These are phyloP conservation scores for Epizoanthus fatuus DNA, from an alignment of 92 coral and sea anemone genomes.

Conservation along the genomic window DNA sequence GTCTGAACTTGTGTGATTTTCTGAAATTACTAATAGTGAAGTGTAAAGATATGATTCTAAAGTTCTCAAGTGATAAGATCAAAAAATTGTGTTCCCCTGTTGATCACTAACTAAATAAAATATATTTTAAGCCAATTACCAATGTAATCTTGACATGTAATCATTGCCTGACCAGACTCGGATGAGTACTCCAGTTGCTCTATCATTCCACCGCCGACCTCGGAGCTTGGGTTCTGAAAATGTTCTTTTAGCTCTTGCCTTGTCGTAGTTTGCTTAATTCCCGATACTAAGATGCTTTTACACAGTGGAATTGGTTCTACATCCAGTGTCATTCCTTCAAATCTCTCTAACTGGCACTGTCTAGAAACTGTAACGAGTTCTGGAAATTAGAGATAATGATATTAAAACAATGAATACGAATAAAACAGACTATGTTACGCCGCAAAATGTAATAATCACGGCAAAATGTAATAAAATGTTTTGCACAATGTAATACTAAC, in stretches of 20 bases:
- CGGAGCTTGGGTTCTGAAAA: constrained; percentile 63
- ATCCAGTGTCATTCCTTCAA: constrained; percentile 55
- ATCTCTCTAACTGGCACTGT: constrained; percentile 32
- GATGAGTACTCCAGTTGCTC: constrained; percentile 57
- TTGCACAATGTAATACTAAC: too few relatives aligned
- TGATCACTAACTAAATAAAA: too few relatives aligned
- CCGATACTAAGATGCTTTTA: constrained; percentile 60
- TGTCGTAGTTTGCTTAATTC: constrained; percentile 55
- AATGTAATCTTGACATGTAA: constrained; percentile 2
- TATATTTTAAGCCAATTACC: not conserved
- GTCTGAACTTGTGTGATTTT: too few relatives aligned
- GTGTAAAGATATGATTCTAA: too few relatives aligned
- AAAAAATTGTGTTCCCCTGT: too few relatives aligned
- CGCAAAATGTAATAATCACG: too few relatives aligned
- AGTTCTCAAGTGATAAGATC: too few relatives aligned
- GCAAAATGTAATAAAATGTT: too few relatives aligned
- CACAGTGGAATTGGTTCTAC: constrained; percentile 62
- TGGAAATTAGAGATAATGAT: not conserved
- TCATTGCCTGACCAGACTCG: constrained; percentile 56
- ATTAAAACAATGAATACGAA: not conserved
- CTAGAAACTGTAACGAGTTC: not conserved
- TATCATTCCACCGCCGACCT: constrained; percentile 62
- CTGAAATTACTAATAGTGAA: too few relatives aligned
- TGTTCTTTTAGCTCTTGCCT: constrained; percentile 50
- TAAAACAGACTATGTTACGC: too few relatives aligned